Conservation (phyloP, 2,888 invertebrate genomes). For the Ormia ochracea region DNA sequence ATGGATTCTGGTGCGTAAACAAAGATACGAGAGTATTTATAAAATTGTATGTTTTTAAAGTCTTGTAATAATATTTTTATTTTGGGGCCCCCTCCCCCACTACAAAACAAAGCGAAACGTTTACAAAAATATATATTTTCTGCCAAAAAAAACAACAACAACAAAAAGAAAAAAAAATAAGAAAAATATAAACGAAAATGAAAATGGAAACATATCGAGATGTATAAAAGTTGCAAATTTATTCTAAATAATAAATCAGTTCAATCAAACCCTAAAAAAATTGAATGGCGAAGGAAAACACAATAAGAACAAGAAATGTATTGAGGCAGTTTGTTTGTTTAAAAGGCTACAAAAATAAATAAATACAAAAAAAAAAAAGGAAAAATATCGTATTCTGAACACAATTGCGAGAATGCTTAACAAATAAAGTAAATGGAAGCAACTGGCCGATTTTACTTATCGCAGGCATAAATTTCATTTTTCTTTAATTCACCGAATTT, state of each 20-base stretch:
- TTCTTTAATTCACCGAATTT: not conserved
- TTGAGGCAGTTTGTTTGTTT: conserved; percentile 5
- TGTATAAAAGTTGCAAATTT: not conserved
- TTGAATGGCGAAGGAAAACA: not conserved
- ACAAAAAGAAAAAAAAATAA: no score
- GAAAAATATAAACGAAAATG: no score
- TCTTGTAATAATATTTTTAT: not conserved
- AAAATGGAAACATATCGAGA: not conserved
- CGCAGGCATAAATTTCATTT: not conserved
- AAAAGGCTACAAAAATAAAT: not conserved
- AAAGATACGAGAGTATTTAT: no score
- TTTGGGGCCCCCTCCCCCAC: no score
- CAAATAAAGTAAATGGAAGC: no score
- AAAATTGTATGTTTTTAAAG: not conserved
- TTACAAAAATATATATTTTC: not conserved
- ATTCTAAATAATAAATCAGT: not conserved
- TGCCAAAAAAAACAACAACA: not conserved
- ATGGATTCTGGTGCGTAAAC: not conserved
- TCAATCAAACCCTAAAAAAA: not conserved
- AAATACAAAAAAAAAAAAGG: not conserved
- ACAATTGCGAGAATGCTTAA: not conserved
- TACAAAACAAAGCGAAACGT: not conserved
- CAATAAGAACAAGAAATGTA: not conserved
- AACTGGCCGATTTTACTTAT: not conserved
- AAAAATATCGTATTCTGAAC: not conserved